phyloP scores from a whole-genome alignment of 1,140 invertebrate genomes.

The Globodera ellingtonae region DNA sequence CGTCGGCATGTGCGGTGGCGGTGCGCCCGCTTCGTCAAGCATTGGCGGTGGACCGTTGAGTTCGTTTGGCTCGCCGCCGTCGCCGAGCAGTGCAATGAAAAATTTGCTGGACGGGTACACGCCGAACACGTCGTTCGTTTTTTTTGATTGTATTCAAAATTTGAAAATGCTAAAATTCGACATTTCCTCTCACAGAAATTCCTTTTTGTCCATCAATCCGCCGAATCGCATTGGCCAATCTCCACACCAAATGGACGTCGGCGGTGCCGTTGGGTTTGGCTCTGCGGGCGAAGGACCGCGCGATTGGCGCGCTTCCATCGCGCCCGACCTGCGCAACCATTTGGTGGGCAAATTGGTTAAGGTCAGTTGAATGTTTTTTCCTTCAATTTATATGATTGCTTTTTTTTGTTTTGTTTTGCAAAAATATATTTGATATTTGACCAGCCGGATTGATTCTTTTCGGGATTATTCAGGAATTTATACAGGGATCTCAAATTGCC shows the following conservation, averaged over 20 bases:
- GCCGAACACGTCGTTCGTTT: slow-evolving; percentile 2
- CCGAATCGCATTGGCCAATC: slow-evolving; percentile 64
- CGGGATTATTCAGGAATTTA: too few species aligned
- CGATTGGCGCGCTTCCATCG: slow-evolving; percentile 96
- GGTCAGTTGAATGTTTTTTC: slow-evolving; percentile 49
- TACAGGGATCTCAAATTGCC: too few species aligned
- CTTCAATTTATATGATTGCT: neutral
- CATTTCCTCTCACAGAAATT: slow-evolving; percentile 41
- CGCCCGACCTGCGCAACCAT: slow-evolving; percentile 93
- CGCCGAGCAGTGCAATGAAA: slow-evolving; percentile 24
- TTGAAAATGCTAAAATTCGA: neutral
- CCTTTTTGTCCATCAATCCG: slow-evolving; percentile 55
- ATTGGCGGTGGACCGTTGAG: too few species aligned
- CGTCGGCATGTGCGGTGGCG: slow-evolving; percentile 24
- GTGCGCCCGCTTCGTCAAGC: slow-evolving; percentile 6
- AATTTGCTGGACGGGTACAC: slow-evolving; percentile 39
- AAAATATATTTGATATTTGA: too few species aligned
- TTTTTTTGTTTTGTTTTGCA: too few species aligned
- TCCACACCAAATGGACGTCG: slow-evolving; percentile 64
- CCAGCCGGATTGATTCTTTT: too few species aligned
- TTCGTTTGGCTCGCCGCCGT: slow-evolving; percentile 35
- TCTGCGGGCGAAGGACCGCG: slow-evolving; percentile 69
- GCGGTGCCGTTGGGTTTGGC: slow-evolving; percentile 54
- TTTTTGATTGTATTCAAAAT: slow-evolving; percentile 1
- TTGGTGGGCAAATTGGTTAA: slow-evolving; percentile 98